A percentile compares a stretch with the other conserved stretches of the same genome.
phyloP scores from a whole-genome alignment of 1,140 invertebrate genomes.

The Drosophila repletoides region DNA sequence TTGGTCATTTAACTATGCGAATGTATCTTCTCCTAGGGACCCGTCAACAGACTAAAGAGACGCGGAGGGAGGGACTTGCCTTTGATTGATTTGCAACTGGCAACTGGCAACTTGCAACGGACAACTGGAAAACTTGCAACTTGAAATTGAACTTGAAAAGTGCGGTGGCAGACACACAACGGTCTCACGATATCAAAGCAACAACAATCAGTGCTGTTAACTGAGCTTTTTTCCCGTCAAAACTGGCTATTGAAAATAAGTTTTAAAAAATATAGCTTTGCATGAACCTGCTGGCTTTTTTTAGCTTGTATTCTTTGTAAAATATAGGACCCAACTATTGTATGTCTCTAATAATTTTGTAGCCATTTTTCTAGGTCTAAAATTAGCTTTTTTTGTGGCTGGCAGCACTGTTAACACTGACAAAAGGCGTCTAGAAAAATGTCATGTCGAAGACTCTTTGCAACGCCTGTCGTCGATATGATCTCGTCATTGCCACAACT shows the following conservation, averaged over 20 bases:
- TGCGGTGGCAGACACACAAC: slow-evolving; percentile 57
- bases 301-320: too few relatives aligned
- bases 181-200: slow-evolving; percentile 57
- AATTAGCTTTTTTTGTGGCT: too few relatives aligned
- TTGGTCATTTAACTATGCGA: slow-evolving; percentile 55
- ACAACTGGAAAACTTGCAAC: slow-evolving; percentile 13
- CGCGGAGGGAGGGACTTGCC: slow-evolving; percentile 27
- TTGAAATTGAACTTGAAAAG: slow-evolving; percentile 79
- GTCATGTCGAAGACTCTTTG: slow-evolving; percentile 48
- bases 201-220: not conserved
- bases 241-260: too few relatives aligned
- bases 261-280: too few relatives aligned
- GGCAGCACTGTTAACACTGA: not conserved
- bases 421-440: slow-evolving; percentile 34
- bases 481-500: slow-evolving; percentile 66
- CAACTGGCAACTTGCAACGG: slow-evolving; percentile 41
- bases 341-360: too few relatives aligned
- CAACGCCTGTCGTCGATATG: slow-evolving; percentile 66
- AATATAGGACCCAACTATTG: too few relatives aligned
- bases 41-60: slow-evolving; percentile 2
- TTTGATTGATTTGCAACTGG: slow-evolving; percentile 51
- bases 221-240: too few relatives aligned
- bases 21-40: slow-evolving; percentile 19
- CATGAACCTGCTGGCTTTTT: too few relatives aligned
- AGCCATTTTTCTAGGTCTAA: too few relatives aligned